Percentiles rank a stretch among this genome's conserved stretches.
phyloP scores from a whole-genome alignment of 2,113 vertebrate genomes.

The Caloenas nicobarica region DNA sequence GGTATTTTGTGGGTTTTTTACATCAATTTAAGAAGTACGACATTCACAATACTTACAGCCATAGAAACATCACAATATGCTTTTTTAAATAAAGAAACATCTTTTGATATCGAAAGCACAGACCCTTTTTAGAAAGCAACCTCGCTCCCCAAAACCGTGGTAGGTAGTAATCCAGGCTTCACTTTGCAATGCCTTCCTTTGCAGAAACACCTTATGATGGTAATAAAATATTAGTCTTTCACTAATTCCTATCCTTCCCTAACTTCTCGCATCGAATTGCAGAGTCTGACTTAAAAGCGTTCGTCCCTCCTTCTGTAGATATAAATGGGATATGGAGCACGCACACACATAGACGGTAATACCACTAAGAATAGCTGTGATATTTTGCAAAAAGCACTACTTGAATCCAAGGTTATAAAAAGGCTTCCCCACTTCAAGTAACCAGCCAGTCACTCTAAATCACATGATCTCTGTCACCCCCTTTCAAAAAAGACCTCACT shows the following conservation, averaged over 20 bases:
- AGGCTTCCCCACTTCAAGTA: conserved; percentile 23
- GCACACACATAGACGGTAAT: background rate
- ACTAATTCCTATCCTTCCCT: background rate
- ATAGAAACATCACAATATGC: conserved; percentile 7
- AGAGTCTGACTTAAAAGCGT: background rate
- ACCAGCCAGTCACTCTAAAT: background rate
- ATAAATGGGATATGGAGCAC: background rate
- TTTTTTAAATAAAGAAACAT: conserved; percentile 5
- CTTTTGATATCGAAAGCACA: background rate
- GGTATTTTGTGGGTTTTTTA: background rate
- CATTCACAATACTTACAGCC: conserved; percentile 25
- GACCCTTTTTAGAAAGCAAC: background rate
- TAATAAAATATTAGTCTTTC: background rate
- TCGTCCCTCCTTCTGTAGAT: background rate
- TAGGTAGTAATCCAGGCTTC: background rate
- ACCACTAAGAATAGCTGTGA: conserved; percentile 48
- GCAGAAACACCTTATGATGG: background rate
- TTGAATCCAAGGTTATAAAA: conserved; percentile 47
- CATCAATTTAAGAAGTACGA: background rate
- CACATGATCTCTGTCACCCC: conserved; percentile 4
- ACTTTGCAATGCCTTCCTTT: background rate
- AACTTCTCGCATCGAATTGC: background rate
- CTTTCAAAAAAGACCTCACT: conserved; percentile 5
- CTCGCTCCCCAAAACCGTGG: background rate
- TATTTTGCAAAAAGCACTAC: conserved; percentile 50